Base-by-base conservation (phyloP, 2,113 vertebrate genomes). In the Pimephales promelas region DNA sequence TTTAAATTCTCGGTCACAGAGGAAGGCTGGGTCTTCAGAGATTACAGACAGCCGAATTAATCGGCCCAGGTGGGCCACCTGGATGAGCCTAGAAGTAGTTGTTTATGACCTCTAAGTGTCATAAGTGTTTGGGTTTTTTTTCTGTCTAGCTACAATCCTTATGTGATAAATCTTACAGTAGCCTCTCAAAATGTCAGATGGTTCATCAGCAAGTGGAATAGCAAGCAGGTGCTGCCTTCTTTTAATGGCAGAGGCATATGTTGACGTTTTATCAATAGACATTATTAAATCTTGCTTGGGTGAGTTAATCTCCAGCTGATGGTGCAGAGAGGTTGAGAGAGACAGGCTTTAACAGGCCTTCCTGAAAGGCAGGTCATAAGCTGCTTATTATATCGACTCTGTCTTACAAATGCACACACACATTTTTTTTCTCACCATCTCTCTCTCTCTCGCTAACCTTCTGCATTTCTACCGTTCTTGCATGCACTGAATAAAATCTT, bases 321-420 rank as follows among this genome's bases (percentile, higher is more conserved):
- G 36, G 47, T 84, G 83, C 75, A 79, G 79, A 89, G 90, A 87
- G 90, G 86, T 85, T 90, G 90, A 11, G 87, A 92, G 90, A 88
- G 89, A 90, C 87, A 86, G 91, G 87, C 88, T 90, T 91, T 91
- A 92, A 92, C 90, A 90, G 91, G 90, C 89, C 92, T 85, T 96
- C 94, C 95, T 96, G 96, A 96, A 97, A 96, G 95, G 95, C 94
- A 94, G 95, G 94, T 96, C 95, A 95, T 98, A 98, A 99, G 97
- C 98, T 94, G 96, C 97, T 99, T 99, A 98, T 98, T 99, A 97
- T 99, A 98, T 98, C 95, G 97, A 98, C 97, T 95, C 95, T 94
- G 94, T 95, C 96, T 96, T 91, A 92, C 90, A 90, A 88, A 89
- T 89, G 83, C 91, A 84, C 87, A 86, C 88, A 88, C 88, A 10